Conservation (phyloP, 2,113 vertebrate genomes). For the Dinomys branickii region DNA sequence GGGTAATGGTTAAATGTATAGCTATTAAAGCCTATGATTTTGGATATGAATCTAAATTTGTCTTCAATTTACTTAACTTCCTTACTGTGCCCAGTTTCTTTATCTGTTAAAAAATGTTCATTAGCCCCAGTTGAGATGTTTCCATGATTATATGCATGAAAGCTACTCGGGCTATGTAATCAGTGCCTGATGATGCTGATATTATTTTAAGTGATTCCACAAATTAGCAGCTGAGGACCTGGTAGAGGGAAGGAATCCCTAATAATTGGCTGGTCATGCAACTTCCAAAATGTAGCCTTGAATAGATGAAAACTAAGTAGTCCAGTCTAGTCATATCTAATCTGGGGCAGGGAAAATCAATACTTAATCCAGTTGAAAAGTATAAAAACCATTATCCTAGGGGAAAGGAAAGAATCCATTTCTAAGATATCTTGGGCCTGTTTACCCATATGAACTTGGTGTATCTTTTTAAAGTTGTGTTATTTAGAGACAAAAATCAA, state of each 20-base stretch:
- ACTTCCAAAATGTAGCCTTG: constrained; percentile 4
- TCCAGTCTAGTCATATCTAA: background rate
- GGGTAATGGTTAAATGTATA: background rate
- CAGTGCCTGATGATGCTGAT: background rate
- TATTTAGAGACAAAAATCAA: background rate
- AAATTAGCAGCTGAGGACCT: background rate
- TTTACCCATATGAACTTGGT: background rate
- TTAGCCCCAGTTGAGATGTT: background rate
- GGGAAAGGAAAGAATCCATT: background rate
- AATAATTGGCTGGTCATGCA: background rate
- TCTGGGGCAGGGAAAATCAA: background rate
- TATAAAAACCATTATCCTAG: background rate
- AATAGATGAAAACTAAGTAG: constrained; percentile 42
- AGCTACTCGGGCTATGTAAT: background rate
- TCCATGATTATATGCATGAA: background rate
- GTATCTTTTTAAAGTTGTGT: background rate
- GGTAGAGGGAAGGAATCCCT: background rate
- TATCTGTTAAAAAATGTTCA: background rate
- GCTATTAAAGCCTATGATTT: background rate
- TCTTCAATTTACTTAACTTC: background rate
- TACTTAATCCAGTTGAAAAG: background rate
- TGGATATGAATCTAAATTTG: background rate
- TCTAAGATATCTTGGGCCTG: background rate
- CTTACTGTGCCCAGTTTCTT: background rate
- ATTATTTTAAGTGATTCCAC: background rate